Evolutionary conservation across 2,888 invertebrate species (phyloP), one percentile per base, ranked within the genome.

Genomic region (Pomacea canaliculata): DNA sequence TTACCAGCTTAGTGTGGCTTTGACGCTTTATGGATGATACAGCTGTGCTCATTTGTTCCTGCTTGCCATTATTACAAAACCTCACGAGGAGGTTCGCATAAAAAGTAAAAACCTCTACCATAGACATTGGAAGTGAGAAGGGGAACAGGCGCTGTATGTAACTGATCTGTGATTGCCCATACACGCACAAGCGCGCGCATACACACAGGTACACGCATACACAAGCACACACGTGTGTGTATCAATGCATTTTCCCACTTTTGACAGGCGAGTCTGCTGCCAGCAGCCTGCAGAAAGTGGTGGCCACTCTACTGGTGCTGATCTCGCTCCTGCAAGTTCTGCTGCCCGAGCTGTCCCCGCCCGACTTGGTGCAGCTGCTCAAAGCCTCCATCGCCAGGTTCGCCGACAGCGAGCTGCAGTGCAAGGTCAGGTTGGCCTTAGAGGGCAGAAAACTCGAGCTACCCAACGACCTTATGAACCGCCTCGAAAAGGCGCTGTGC

Each of bases 271-370:
- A 49, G 51, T 80, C 72, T 37, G 81, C 82, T 16, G n/a, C 76
- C 13, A 76, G 75, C 13, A 79, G 83, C 13, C 76, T 84, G 18
- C 60, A 78, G 46, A 70, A 73, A 19, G 69, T 82, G 51, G 51
- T 84, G 60, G 82, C 83, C 18, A 85, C 82, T 1, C 48, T 80
- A 16, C 81, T 84, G 16, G 80, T 82, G 2, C 19, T 82, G 10
- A 72, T 81, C n/a, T 71, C 70, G 59, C 18, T 83, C 19, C 37
- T 82, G n/a, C 78, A 82, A 49, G 27, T 78, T 7, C 49, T 78
- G 19, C 46, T 75, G 67, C 82, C 81, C n/a, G 73, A 79, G 70
- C 66, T 73, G 56, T 60, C 51, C 62, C 67, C 46, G 23, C 12
- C 23, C 27, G 63, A 68, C 37, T 19, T 71, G 9, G 27, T 23